A percentile compares a stretch with the other conserved stretches of the same genome.
These are phyloP conservation scores for Drosophila pectinifera DNA, from an alignment of 1,140 invertebrate species.

Conservation along the genomic window DNA sequence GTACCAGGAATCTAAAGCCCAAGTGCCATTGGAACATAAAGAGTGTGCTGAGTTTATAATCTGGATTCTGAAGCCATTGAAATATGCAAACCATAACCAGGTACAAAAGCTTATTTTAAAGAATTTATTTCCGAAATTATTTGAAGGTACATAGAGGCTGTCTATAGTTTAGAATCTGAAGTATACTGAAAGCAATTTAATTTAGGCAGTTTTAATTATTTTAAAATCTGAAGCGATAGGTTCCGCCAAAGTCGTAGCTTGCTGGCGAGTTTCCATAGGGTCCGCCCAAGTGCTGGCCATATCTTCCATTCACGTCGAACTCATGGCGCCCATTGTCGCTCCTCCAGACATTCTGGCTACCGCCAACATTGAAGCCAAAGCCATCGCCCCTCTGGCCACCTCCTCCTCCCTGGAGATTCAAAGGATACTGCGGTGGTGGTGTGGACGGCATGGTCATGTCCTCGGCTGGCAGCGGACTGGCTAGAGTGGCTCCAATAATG, in stretches of 20 bases:
- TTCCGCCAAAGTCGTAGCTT: conserved; percentile 23
- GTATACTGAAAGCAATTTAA: too few relatives aligned
- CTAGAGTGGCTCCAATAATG: conserved; percentile 15
- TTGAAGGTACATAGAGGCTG: not conserved
- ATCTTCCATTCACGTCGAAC: conserved; percentile 48
- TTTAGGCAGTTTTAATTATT: too few relatives aligned
- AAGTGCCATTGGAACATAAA: not conserved
- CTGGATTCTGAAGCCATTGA: not conserved
- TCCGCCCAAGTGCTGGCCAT: conserved; percentile 65
- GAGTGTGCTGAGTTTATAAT: not conserved
- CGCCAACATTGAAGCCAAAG: conserved; percentile 36
- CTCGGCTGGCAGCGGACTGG: conserved; percentile 14
- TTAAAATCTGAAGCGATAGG: conserved; percentile 52
- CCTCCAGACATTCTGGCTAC: conserved; percentile 52
- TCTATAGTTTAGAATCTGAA: not conserved
- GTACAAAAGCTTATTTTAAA: not conserved
- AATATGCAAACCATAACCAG: not conserved
- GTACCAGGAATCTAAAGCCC: not conserved
- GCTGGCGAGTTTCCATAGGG: conserved; percentile 58
- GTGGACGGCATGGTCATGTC: conserved; percentile 18
- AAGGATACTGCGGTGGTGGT: conserved; percentile 15
- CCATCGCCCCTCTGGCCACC: conserved; percentile 50
- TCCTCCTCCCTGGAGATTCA: conserved; percentile 57
- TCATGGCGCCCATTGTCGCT: conserved; percentile 67
- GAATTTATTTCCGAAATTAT: not conserved